Evolutionary conservation across 2,113 vertebrate genomes (phyloP).

Genomic region (Pterocles orientalis): DNA sequence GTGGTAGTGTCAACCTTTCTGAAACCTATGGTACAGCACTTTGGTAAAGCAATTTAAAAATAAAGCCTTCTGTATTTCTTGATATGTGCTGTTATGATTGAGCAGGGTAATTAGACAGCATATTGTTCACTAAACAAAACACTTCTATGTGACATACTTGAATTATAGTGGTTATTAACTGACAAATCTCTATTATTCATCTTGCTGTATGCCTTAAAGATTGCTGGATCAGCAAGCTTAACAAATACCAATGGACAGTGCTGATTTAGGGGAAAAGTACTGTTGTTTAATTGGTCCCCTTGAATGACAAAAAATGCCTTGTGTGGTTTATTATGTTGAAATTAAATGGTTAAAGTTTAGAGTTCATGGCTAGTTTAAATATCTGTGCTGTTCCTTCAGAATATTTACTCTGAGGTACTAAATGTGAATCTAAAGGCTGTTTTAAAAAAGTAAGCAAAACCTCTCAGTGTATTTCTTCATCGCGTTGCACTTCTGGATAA

Average conservation of each 20-base stretch:
- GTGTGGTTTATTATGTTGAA: neutral
- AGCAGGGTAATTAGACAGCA: conserved; percentile 90
- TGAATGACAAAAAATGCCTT: neutral
- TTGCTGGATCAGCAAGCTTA: conserved; percentile 75
- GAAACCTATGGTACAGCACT: neutral
- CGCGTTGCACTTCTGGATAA: neutral
- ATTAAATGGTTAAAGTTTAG: conserved; percentile 34
- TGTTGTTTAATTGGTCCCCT: neutral
- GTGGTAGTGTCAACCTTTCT: neutral
- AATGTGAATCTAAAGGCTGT: neutral
- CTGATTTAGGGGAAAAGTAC: conserved; percentile 38
- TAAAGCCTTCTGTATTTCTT: conserved; percentile 62
- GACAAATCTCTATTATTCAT: conserved; percentile 90
- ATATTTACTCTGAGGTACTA: neutral
- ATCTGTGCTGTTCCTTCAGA: neutral
- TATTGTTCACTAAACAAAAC: conserved; percentile 92
- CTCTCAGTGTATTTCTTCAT: neutral
- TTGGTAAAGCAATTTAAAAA: conserved; percentile 20
- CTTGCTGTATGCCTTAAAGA: conserved; percentile 75
- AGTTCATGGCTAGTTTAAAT: neutral
- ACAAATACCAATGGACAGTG: conserved; percentile 36
- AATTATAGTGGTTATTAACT: conserved; percentile 93
- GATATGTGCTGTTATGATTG: conserved; percentile 85
- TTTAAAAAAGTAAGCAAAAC: neutral
- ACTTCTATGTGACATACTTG: conserved; percentile 86